Base-by-base conservation (phyloP, 2,113 vertebrate genomes). In the Channa maculata region DNA sequence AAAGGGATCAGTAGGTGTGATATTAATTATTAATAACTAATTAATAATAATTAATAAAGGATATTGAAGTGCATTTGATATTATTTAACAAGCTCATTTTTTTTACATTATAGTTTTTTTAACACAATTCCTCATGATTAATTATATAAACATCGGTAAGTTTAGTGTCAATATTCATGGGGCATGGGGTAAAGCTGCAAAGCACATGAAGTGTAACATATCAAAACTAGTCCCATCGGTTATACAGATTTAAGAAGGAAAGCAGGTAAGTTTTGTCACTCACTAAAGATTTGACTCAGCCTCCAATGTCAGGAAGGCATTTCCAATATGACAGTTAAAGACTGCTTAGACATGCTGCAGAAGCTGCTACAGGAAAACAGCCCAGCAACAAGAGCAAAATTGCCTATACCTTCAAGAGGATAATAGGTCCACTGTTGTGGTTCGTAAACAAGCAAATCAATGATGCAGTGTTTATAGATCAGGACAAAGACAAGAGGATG, bases 401-500 rank as follows among this genome's bases (percentile, higher is more conserved):
- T 14, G 62, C 43, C 61, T 34, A 55, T 60, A 64, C 63, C 39
- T 46, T 46, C 52, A 53, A 14, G 44, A 67, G 65, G 69, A 75
- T 49, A 45, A 75, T 58, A 50, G 4, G 10, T 59, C 65, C 54
- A 57, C 50, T 44, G 41, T 37, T 74, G 9, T 37, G 45, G 33
- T 71, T 74, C 64, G 38, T 53, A 5, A 63, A 1, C 6, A 49
- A 65, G 64, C 34, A 5, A 66, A 67, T 77, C 65, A 43, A 36
- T 86, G 52, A 45, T 63, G 58, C 57, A 14, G 36, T 11, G 61
- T 84, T 68, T 70, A 77, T 82, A 54, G 76, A 83, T 72, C 4
- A 5, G 14, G n/a, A 59, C 0, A 46, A 65, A 48, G 67, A 84
- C 54, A 15, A 66, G 38, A 34, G 10, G 62, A 71, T 14, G 4